Evolutionary conservation across 2,888 invertebrate species (phyloP), one percentile per base, ranked within the genome.

Genomic region (Microchrysa polita): DNA sequence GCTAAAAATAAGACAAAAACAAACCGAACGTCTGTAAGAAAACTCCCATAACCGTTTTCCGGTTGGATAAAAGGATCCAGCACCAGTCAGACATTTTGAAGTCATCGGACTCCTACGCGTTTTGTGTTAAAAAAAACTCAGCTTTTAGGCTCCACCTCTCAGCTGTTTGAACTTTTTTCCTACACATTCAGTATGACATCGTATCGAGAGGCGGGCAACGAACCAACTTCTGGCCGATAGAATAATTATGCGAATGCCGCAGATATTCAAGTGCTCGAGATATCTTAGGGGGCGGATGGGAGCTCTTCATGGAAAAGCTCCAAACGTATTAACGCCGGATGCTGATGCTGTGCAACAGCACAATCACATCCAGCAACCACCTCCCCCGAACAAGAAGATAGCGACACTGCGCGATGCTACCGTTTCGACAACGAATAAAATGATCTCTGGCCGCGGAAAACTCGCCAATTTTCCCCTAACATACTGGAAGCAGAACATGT

Each of bases 401-500:
- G 9, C 34, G 40, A 5, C 5, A 5, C 10, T 18, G 40, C 14
- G 10, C 61, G 34, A 40, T 5, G 40, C 34, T 5, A n/a, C 34
- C 2, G 5, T 14, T 34, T 34, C 27, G 27, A 34, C 67, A 67
- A 42, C 67, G 67, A 67, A 67, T 67, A 53, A n/a, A n/a, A 34
- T 52, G 27, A 18, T 23, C 27, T 34, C 65, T 52, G 40, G 20
- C 65, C 65, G 44, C 42, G 65, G 34, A 65, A 65, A 69, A n/a
- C 27, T 18, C 16, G 20, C 27, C 2, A 34, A 34, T 69, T 69
- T 42, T 53, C 69, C 69, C 57, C 18, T 18, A 18, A 42, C 27
- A 18, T 23, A n/a, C n/a, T 69, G 69, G 69, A 69, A 69, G 40
- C 7, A 18, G 27, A 52, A 53, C 69, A 69, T 69, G 69, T 69